phyloP scores from a whole-genome alignment of 2,113 vertebrate genomes.

The Mugil cephalus region DNA sequence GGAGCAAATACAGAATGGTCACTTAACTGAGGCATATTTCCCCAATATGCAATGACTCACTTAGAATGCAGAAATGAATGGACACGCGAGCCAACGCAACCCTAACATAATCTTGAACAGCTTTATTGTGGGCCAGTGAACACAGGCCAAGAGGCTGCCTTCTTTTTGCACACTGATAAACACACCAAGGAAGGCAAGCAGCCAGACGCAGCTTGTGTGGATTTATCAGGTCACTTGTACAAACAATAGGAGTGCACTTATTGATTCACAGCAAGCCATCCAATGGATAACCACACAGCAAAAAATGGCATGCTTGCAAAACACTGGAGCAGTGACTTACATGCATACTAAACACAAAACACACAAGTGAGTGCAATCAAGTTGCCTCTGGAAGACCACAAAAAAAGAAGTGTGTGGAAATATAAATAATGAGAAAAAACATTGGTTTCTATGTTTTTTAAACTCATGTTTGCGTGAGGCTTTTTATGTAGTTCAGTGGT shows the following conservation, averaged over 20 bases:
- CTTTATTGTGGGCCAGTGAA: background rate
- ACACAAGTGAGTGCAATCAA: conserved; percentile 19
- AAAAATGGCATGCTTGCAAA: conserved; percentile 42
- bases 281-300: conserved; percentile 27
- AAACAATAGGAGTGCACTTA: conserved; percentile 51
- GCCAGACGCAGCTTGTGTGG: conserved; percentile 16
- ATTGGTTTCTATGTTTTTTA: no score
- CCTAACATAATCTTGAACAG: background rate
- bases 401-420: no score
- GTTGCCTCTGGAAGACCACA: conserved; percentile 9
- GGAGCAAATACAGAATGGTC: background rate
- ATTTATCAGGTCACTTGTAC: conserved; percentile 49
- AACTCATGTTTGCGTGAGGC: no score
- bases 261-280: conserved; percentile 32
- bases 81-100: background rate
- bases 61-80: background rate
- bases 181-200: conserved; percentile 8
- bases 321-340: conserved; percentile 35
- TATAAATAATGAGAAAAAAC: no score
- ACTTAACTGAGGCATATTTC: background rate
- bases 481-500: background rate
- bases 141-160: conserved; percentile 10
- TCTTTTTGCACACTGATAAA: conserved; percentile 27
- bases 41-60: background rate
- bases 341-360: conserved; percentile 17